These are phyloP conservation scores for Nylanderia fulva DNA, from an alignment of 1,140 invertebrate species.

Conservation along the genomic window DNA sequence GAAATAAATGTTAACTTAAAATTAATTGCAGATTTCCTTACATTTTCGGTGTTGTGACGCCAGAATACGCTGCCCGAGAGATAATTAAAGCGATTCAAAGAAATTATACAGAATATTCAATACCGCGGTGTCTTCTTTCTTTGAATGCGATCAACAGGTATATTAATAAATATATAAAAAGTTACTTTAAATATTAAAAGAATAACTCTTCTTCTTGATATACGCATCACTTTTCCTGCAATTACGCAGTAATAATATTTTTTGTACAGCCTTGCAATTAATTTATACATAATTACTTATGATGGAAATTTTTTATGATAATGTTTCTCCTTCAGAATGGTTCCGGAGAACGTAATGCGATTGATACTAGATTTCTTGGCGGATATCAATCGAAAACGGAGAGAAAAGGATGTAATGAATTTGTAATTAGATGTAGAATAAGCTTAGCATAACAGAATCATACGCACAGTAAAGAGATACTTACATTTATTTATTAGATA, in stretches of 20 bases:
- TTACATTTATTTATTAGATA: constrained; percentile 28
- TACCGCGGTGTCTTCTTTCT: constrained; percentile 77
- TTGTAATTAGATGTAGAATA: constrained; percentile 4
- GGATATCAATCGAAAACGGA: constrained; percentile 52
- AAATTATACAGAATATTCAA: constrained; percentile 79
- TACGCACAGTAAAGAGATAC: no score
- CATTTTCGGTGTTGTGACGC: constrained; percentile 74
- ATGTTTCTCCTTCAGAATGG: constrained; percentile 48
- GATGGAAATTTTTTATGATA: not conserved
- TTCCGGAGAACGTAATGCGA: constrained; percentile 71
- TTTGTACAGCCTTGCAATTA: not conserved
- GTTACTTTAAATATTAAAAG: no score
- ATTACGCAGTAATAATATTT: not conserved
- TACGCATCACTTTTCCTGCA: not conserved
- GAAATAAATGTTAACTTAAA: not conserved
- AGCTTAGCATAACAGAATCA: not conserved
- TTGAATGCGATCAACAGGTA: constrained; percentile 77
- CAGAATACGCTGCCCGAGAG: constrained; percentile 76
- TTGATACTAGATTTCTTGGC: constrained; percentile 77
- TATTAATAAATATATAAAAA: no score
- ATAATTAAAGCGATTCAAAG: constrained; percentile 76
- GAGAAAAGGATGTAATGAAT: constrained; percentile 7
- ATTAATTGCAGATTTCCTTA: constrained; percentile 75
- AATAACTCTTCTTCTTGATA: not conserved
- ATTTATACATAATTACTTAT: not conserved